Evolutionary conservation across 1,140 invertebrate genomes (phyloP), one percentile per base, ranked within the genome.

Genomic region (Pseudoatta argentina): DNA sequence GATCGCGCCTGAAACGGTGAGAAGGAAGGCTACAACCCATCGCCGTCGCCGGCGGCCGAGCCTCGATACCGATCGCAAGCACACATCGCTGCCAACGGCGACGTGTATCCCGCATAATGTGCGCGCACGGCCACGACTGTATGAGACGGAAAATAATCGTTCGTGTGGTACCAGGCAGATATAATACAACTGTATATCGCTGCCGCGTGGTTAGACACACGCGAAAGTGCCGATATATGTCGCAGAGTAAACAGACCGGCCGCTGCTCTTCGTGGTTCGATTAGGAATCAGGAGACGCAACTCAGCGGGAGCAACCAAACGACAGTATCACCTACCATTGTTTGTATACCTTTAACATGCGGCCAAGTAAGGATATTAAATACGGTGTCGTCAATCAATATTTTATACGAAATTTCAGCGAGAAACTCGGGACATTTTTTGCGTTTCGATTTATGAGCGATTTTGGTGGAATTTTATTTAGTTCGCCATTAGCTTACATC

Each of bases 101-200:
- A 24, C 34, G 72, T 39, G 44, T 24, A 77, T 51, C 57, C 57
- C 72, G 57, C 61, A 66, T 55, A 66, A 77, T 55, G 44, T 39
- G 27, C 51, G 34, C 48, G 30, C 81, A 63, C 78, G n/a, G 51
- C 59, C 81, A 63, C 78, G 48, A 63, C 72, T 66, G 30, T 85
- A 85, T 66, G 73, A 77, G 72, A 64, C 59, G 72, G 48, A 72
- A 77, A 85, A 77, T 77, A 77, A 85, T 77, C 72, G 82, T 85
- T 85, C 72, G 61, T 85, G 59, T 85, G 59, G 61, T 64, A 44
- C 61, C 27, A 27, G 71, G n/a, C 72, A 66, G 82, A 66, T 85
- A 85, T 85, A 66, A 39, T 24, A 48, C 21, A 21, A n/a, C 66
- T 34, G n/a, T 44, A 27, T 27, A 39, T 12, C 39, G 73, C 72